These are phyloP conservation scores for Byasa hedistus DNA, from an alignment of 2,888 invertebrate species.

Conservation along the genomic window DNA sequence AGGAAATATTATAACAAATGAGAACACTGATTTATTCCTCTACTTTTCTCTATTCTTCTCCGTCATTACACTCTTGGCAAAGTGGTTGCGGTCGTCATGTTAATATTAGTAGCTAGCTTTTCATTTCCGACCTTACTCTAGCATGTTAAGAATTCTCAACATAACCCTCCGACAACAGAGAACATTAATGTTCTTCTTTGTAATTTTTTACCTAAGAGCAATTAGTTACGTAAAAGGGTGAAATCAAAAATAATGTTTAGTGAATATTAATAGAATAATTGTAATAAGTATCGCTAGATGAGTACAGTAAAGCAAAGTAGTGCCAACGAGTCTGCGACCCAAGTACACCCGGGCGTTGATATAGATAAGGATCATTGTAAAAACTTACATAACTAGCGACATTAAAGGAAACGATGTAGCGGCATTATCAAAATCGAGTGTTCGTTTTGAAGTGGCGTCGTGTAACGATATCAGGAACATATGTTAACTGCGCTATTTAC, in stretches of 20 bases:
- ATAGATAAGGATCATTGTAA: constrained; percentile 47
- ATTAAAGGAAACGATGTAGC: constrained; percentile 62
- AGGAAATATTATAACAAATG: too few species aligned
- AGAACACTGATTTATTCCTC: too few species aligned
- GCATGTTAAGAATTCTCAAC: too few species aligned
- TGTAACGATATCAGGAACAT: constrained; percentile 69
- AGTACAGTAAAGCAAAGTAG: background rate
- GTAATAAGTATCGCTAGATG: background rate
- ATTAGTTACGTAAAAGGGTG: too few species aligned
- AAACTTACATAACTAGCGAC: constrained; percentile 47
- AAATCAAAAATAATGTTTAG: background rate
- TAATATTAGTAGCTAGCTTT: too few species aligned
- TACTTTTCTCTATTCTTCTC: too few species aligned
- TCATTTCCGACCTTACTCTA: too few species aligned
- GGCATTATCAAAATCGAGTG: constrained; percentile 60
- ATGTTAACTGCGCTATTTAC: constrained; percentile 72
- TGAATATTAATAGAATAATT: background rate
- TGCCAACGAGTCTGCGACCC: constrained; percentile 18
- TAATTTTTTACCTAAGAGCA: too few species aligned
- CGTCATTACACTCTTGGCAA: too few species aligned
- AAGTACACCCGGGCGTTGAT: constrained; percentile 25
- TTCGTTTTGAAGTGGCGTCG: constrained; percentile 64
- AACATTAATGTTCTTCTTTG: too few species aligned
- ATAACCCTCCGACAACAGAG: too few species aligned
- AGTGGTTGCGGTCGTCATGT: too few species aligned